These are phyloP conservation scores for Cotesia typhae DNA, from an alignment of 1,140 invertebrate species.

Conservation along the genomic window DNA sequence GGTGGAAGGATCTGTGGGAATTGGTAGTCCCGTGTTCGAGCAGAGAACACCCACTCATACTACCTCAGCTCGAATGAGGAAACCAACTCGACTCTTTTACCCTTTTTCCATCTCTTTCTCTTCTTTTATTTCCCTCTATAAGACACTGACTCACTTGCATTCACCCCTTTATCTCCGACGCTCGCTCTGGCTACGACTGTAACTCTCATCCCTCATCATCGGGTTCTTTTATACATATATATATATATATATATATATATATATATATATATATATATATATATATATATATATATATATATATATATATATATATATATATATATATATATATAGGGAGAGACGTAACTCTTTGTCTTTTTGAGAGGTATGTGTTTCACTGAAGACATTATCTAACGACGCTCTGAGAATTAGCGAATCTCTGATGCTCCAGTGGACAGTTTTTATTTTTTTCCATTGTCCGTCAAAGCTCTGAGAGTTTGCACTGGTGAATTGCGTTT, in stretches of 20 bases:
- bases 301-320: neutral
- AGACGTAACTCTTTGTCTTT: slow-evolving; percentile 2
- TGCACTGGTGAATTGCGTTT: too few species aligned
- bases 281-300: neutral
- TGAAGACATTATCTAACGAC: slow-evolving; percentile 55
- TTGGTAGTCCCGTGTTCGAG: slow-evolving; percentile 48
- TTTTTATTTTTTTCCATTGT: neutral
- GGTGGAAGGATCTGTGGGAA: slow-evolving; percentile 44
- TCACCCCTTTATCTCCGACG: slow-evolving; percentile 31
- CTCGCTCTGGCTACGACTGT: neutral
- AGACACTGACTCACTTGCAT: slow-evolving; percentile 24
- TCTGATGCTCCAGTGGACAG: slow-evolving; percentile 30
- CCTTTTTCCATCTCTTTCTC: slow-evolving; percentile 27
- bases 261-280: neutral
- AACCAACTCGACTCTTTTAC: neutral
- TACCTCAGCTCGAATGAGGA: neutral
- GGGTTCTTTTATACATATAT: neutral
- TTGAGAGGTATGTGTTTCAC: neutral
- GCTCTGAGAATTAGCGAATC: slow-evolving; percentile 61
- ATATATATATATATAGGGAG: neutral
- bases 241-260: neutral
- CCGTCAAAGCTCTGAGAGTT: too few species aligned
- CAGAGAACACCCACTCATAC: slow-evolving; percentile 35
- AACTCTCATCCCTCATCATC: neutral
- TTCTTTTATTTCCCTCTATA: slow-evolving; percentile 16